Evolutionary conservation across 2,888 invertebrate genomes (phyloP), one percentile per base, ranked within the genome.

Genomic region (Ephialtes manifestator): DNA sequence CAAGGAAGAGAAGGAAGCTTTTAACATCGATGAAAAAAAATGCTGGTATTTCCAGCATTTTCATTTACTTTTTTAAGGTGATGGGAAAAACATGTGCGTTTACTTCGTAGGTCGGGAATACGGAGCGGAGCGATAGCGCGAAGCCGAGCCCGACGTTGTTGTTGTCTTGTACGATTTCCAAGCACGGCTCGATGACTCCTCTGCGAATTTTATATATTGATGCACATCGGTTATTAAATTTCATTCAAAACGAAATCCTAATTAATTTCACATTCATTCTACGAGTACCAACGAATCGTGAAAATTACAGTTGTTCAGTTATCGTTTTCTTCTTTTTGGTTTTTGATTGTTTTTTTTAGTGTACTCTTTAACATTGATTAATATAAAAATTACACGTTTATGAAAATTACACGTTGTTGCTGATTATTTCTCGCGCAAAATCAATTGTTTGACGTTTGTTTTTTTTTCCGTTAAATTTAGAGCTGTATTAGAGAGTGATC

Each of bases 141-240:
- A 94, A 88, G 95, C 94, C 92, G 94, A 94, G 91, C 94, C 94
- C 89, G 95, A 94, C 87, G 94, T 94, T 81, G 95, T 94, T 89
- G 95, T 94, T 86, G 94, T 94, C 94, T 95, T 95, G 94, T 95
- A 95, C 82, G 95, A 94, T 94, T 95, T 95, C 95, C 95, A 95
- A 91, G 94, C 94, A 89, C 95, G 95, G 93, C 95, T 95, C 88
- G 94, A 94, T 90, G 95, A 94, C 88, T 95, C 94, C 93, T 95
- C 95, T 95, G 95, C 93, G 94, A 94, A 94, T 94, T 94, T 92
- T 90, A 93, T 91, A 87, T 90, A 93, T 91, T 93, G 90, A 91
- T 91, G 90, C 81, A 81, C 55, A 85, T 82, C 80, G 87, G 87
- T 88, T 81, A 89, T 88, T 89, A 87, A 79, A 88, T 88, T 85